Percentiles rank a stretch among this genome's conserved stretches.
Conservation (phyloP, 1,140 invertebrate genomes). For the Dryas iulia region DNA sequence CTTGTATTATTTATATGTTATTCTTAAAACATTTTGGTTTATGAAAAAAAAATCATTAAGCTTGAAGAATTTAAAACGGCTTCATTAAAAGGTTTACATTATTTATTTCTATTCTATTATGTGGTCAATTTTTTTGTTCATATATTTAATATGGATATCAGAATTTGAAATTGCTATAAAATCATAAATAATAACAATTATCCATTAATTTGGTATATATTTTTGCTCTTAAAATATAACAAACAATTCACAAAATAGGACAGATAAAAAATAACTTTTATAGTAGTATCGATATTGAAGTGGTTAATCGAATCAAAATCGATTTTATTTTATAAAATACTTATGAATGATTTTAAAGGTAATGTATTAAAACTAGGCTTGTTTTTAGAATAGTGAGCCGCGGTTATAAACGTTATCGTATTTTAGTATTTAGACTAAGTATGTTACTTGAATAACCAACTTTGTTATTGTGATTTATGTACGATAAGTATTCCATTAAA, state of each 20-base stretch:
- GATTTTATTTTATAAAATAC: neutral
- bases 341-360: neutral
- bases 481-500: conserved; percentile 28
- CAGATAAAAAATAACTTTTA: neutral
- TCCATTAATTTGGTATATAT: too few species aligned
- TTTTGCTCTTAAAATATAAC: too few species aligned
- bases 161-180: too few species aligned
- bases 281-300: neutral
- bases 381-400: neutral
- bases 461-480: conserved; percentile 31
- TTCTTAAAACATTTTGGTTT: too few species aligned
- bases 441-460: conserved; percentile 21
- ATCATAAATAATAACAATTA: too few species aligned
- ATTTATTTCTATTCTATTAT: neutral
- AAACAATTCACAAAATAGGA: neutral
- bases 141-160: neutral
- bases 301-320: neutral
- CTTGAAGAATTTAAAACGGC: too few species aligned
- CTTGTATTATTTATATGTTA: too few species aligned
- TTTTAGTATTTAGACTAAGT: conserved; percentile 9
- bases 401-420: neutral
- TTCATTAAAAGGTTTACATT: neutral
- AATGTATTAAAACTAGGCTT: neutral
- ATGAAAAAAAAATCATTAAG: too few species aligned
- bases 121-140: neutral